Evolutionary conservation across 2,797 vertebrate genomes (phyloP), one percentile per base, ranked within the genome.

Genomic region (Typhlichthys eigenmanni): DNA sequence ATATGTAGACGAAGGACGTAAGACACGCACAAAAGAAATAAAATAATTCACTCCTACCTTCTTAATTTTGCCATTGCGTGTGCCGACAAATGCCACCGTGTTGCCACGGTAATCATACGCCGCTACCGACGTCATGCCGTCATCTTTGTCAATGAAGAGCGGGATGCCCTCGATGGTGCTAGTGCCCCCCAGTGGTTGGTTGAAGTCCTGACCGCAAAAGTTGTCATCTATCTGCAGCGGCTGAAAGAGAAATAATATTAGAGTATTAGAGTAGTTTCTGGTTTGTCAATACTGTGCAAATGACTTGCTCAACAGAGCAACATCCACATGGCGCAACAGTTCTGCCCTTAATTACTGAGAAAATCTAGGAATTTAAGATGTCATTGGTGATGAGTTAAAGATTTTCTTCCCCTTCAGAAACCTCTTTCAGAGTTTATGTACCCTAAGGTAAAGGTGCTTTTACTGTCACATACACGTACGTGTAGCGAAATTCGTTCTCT

Each of bases 161-260:
- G 96, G 95, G 0, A 75, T 94, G 14, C 97, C 97, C 86, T 98
- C 97, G 0, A 99, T 98, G 69, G 96, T 96, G 89, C 94, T 94
- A 0, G 96, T 99, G 54, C 97, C 96, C 0, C 96, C 96, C 67
- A 99, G 91, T 0, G 96, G 96, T 88, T 98, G 96, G 89, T 99
- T 99, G 90, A 98, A 99, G 90, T 99, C 97, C 90, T 99, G 97
- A 16, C 97, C 97, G 0, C 97, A 99, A 91, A 99, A 99, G 88
- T 98, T 92, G 61, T 99, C 97, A 0, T 99, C 96, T 0, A 99
- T 99, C 91, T 98, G 96, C 75, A 99, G 83, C 0, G 97, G 97
- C 97, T 98, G 83, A 19, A 58, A 62, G 50, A 32, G 62, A 19
- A 64, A 2, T 17, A 29, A 47, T 13, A 24, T 19, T 2, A 19